Base-by-base conservation (phyloP, 2,113 vertebrate species). In the Picathartes gymnocephalus region DNA sequence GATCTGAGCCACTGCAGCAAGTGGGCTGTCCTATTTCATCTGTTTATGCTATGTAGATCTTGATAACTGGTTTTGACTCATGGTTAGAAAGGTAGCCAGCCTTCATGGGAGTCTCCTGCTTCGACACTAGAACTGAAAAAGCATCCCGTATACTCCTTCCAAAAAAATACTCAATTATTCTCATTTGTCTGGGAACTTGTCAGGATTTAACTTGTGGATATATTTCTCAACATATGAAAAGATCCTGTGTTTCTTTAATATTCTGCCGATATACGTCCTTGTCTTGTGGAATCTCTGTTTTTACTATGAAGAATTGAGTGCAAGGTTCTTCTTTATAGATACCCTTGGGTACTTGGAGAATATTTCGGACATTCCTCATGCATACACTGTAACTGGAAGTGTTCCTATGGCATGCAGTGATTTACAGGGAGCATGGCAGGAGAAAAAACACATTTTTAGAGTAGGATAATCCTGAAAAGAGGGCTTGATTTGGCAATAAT, bases 1-100 rank as follows among this genome's bases (percentile, higher is more conserved):
- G 47, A 5, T 58, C 42, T 84, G 72, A 86, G 54, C 15, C 81
- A 71, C 37, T 71, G 15, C 31, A 10, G 61, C 25, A 76, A 48
- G 37, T 21, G 24, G 53, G 58, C 28, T 79, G 66, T 64, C 64
- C 64, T 53, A 23, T 78, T 93, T 90, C 13, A 35, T 58, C 47
- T 62, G 13, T 30, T 64, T 27, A 7, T 76, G 62, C 40, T 42
- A 1, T 0, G 0, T 20, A 50, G 30, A n/a, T 21, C 25, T 37
- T 19, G 21, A 12, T 83, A 86, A 74, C 42, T 81, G 71, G 50
- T 40, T 94, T 91, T 79, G 51, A 79, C 78, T 17, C 10, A 1
- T 48, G 61, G 53, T 65, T 66, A 77, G 54, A 73, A 88, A 65
- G 5, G 17, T 25, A 51, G 14, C 25, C 68, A 79, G 72, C 33